Percentiles rank a stretch among this genome's conserved stretches.
phyloP scores from a whole-genome alignment of 2,888 invertebrate species.

The Meiosimyza platycephala region DNA sequence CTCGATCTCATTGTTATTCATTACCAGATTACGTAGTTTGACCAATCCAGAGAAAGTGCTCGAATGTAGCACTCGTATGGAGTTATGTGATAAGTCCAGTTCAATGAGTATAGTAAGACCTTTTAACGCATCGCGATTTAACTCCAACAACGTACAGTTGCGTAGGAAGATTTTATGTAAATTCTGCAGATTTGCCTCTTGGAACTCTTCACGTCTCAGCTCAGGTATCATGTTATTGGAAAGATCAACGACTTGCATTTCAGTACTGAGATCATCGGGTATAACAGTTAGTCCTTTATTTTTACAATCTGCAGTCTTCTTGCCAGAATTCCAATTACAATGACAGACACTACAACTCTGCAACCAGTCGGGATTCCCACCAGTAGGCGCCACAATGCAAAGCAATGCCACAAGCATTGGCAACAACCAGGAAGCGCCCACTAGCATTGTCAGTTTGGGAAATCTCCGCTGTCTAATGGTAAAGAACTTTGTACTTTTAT shows the following conservation, averaged over 20 bases:
- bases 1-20: constrained; percentile 82
- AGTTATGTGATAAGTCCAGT: constrained; percentile 83
- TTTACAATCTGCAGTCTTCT: constrained; percentile 85
- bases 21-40: constrained; percentile 77
- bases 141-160: constrained; percentile 78
- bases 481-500: constrained; percentile 11
- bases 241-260: constrained; percentile 79
- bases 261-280: constrained; percentile 78
- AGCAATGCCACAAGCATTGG: constrained; percentile 46
- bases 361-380: constrained; percentile 62
- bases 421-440: constrained; percentile 37
- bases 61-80: constrained; percentile 74
- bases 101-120: constrained; percentile 83
- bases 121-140: constrained; percentile 82
- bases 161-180: constrained; percentile 83
- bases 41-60: constrained; percentile 79
- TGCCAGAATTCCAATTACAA: constrained; percentile 88
- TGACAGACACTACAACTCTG: constrained; percentile 71
- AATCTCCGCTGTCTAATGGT: constrained; percentile 4
- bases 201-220: constrained; percentile 76
- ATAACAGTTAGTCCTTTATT: constrained; percentile 75
- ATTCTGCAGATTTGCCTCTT: constrained; percentile 77
- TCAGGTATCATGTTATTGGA: constrained; percentile 77
- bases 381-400: constrained; percentile 40
- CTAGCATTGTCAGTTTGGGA: background rate